A percentile compares a stretch with the other conserved stretches of the same genome.
These are phyloP conservation scores for Lates calcarifer DNA, from an alignment of 2,113 vertebrate genomes.

Conservation along the genomic window DNA sequence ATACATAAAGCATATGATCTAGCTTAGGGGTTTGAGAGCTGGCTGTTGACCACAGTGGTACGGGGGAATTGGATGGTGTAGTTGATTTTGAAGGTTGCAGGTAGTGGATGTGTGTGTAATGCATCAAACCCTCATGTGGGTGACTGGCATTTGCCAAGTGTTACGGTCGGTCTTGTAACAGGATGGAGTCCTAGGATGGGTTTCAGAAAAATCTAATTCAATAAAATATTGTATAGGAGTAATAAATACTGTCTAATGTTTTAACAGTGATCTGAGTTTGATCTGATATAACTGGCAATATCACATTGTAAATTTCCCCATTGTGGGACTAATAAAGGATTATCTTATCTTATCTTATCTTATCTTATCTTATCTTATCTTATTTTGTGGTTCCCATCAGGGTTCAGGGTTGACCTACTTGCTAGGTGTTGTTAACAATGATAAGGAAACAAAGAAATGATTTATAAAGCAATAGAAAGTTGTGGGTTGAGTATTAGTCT, in stretches of 20 bases:
- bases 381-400: neutral
- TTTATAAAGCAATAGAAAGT: slow-evolving; percentile 2
- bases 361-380: too few species aligned
- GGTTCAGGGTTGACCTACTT: neutral
- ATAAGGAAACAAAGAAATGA: neutral
- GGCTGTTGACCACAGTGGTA: neutral
- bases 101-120: too few species aligned
- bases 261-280: neutral
- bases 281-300: neutral
- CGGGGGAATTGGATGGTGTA: neutral
- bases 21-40: neutral
- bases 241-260: neutral
- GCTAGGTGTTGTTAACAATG: neutral
- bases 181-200: too few species aligned
- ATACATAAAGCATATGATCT: neutral
- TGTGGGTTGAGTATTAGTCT: slow-evolving; percentile 17
- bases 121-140: neutral
- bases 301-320: too few species aligned
- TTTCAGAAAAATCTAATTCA: too few species aligned
- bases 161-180: too few species aligned
- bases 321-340: too few species aligned
- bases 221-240: neutral
- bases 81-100: neutral
- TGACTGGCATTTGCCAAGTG: too few species aligned
- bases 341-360: too few species aligned